Base-by-base conservation (phyloP, 2,888 invertebrate species). In the Yponomeuta sedellus region DNA sequence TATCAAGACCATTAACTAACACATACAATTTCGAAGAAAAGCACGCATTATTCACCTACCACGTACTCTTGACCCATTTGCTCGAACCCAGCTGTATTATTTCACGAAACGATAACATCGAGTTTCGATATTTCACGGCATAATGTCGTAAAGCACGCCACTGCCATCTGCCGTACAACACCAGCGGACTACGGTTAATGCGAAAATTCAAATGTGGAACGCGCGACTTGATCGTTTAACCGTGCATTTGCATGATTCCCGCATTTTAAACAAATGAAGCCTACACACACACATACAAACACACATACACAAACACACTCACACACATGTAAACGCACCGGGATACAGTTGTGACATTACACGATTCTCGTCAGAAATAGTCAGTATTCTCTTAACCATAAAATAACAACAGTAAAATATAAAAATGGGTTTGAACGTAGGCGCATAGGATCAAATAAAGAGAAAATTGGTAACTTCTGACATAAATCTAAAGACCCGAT, bases 191-290 rank as follows among this genome's bases (percentile, higher is more conserved):
- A 72, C 68, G 66, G 73, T 73, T 71, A 63, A 72, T 74, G 72
- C 68, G 69, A 67, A 70, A 68, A 71, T 74, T 72, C 66, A 72
- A 74, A 73, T 71, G 66, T 65, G 61, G 67, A 19, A 10, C 28
- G 16, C 61, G 61, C 11, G 66, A 63, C 67, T 67, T 64, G 71
- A 70, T 73, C 20, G 19, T 75, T 70, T 71, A 68, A 66, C 66
- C 63, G 63, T 70, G 69, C 71, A 52, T 77, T 76, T 75, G 69
- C 75, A 76, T 77, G 73, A 72, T 74, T 73, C 72, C 71, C 71
- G 69, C 72, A 72, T 76, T n/a, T 76, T 75, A 66, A 67, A 69
- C 70, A 76, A 76, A 76, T 76, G 71, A 75, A 73, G 71, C 70
- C 61, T 64, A 66, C 66, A 61, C 61, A 44, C 64, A 10, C 61